These are phyloP conservation scores for Glyphotaelius pellucidus DNA, from an alignment of 2,888 invertebrate genomes.

Conservation along the genomic window DNA sequence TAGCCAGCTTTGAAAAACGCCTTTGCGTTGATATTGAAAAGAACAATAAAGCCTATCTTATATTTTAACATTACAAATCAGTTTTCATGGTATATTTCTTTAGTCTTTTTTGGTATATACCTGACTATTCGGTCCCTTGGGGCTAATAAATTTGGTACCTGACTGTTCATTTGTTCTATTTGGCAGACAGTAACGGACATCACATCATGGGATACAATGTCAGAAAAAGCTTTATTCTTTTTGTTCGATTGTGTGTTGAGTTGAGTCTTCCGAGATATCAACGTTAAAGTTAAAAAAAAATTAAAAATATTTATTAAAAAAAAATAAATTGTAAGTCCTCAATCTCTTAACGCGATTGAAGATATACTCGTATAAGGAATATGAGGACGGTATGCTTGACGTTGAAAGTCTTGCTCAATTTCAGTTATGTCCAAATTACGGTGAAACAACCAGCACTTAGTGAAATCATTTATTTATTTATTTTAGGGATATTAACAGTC, in stretches of 20 bases:
- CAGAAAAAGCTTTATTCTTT: background rate
- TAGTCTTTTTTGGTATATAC: background rate
- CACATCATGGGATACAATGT: background rate
- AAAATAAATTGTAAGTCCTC: background rate
- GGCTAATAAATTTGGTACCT: conserved; percentile 13
- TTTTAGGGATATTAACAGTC: too few relatives aligned
- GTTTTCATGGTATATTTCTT: background rate
- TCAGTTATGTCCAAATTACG: too few relatives aligned
- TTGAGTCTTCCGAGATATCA: background rate
- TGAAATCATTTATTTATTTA: too few relatives aligned
- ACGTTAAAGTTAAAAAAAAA: too few relatives aligned
- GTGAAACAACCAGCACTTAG: too few relatives aligned
- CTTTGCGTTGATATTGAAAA: background rate
- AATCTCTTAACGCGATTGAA: background rate
- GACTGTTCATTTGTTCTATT: conserved; percentile 19
- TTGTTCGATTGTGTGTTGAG: background rate
- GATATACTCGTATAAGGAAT: too few relatives aligned
- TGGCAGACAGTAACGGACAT: background rate
- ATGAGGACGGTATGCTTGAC: too few relatives aligned
- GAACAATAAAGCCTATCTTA: background rate
- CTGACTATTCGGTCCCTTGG: background rate
- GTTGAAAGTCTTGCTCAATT: too few relatives aligned
- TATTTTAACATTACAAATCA: background rate
- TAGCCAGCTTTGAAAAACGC: background rate
- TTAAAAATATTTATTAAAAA: too few relatives aligned